A percentile compares a stretch with the other conserved stretches of the same genome.
phyloP scores from a whole-genome alignment of 2,888 invertebrate genomes.

The Pogonocherus hispidulus region DNA sequence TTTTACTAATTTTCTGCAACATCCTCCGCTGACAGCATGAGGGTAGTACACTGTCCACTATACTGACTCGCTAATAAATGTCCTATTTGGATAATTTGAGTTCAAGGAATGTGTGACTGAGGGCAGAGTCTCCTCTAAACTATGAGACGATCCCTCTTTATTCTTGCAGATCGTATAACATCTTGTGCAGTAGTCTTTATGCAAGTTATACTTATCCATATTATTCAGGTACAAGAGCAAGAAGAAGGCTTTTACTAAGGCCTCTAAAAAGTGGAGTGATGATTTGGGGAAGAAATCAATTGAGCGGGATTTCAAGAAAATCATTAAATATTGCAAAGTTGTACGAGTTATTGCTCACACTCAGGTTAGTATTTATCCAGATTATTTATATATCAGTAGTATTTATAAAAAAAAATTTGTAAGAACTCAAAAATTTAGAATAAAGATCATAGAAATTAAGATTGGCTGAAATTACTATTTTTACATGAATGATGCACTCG shows the following conservation, averaged over 20 bases:
- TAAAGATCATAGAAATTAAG: too few relatives aligned
- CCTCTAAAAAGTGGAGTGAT: conserved; percentile 99
- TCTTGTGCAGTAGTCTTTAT: neutral
- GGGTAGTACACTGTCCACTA: conserved; percentile 68
- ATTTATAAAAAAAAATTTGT: too few relatives aligned
- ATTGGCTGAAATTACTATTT: too few relatives aligned
- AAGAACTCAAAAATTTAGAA: too few relatives aligned
- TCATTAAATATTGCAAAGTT: conserved; percentile 98
- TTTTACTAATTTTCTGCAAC: conserved; percentile 55
- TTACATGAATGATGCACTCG: too few relatives aligned
- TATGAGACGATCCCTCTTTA: conserved; percentile 77
- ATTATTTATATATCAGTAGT: too few relatives aligned
- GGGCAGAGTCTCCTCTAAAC: conserved; percentile 78
- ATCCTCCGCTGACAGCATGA: conserved; percentile 83
- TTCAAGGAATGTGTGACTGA: conserved; percentile 58
- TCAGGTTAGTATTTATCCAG: conserved; percentile 76
- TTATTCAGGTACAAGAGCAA: conserved; percentile 95
- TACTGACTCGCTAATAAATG: conserved; percentile 44
- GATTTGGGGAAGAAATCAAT: conserved; percentile 96
- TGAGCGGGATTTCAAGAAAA: conserved; percentile 96
- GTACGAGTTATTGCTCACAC: conserved; percentile 98
- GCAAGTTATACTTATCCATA: neutral
- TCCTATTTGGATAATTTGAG: conserved; percentile 27
- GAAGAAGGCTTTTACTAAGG: conserved; percentile 99
- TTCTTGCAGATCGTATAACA: conserved; percentile 53